phyloP scores from a whole-genome alignment of 35 echinoderm and acorn worm species.

The Ophiothrix spiculata region DNA sequence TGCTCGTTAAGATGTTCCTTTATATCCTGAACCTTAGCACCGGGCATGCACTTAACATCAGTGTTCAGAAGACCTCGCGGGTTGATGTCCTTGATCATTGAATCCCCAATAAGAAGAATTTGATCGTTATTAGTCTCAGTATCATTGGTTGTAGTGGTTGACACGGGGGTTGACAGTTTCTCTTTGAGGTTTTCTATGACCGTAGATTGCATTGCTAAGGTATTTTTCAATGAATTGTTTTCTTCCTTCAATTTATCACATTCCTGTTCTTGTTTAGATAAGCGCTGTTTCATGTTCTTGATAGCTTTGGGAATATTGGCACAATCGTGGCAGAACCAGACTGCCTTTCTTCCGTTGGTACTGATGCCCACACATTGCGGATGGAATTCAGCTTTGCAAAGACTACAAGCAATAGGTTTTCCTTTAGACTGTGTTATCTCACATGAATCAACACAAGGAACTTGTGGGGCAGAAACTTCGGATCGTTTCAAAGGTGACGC shows the following conservation, averaged over 20 bases:
- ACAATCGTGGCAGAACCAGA: not conserved
- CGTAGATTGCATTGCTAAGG: too few relatives aligned
- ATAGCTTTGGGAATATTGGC: not conserved
- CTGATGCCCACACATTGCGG: constrained; percentile 19
- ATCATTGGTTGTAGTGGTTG: too few relatives aligned
- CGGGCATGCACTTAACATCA: constrained; percentile 14
- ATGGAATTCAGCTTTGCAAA: constrained; percentile 2
- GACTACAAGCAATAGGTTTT: not conserved
- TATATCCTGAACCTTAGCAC: constrained; percentile 8
- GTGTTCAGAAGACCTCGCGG: constrained; percentile 15
- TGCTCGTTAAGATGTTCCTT: not conserved
- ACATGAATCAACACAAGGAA: not conserved
- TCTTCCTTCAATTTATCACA: too few relatives aligned
- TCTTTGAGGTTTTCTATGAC: too few relatives aligned
- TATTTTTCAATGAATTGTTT: too few relatives aligned
- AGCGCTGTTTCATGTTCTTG: too few relatives aligned
- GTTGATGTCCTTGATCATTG: constrained; percentile 26
- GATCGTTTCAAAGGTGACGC: too few relatives aligned
- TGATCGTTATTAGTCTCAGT: too few relatives aligned
- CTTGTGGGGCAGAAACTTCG: too few relatives aligned
- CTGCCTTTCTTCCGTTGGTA: not conserved
- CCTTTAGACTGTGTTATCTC: not conserved
- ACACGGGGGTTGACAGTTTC: too few relatives aligned
- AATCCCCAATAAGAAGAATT: constrained; percentile 37
- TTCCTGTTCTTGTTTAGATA: too few relatives aligned